phyloP scores from a whole-genome alignment of 2,797 vertebrate species.

The Micromesistius poutassou region DNA sequence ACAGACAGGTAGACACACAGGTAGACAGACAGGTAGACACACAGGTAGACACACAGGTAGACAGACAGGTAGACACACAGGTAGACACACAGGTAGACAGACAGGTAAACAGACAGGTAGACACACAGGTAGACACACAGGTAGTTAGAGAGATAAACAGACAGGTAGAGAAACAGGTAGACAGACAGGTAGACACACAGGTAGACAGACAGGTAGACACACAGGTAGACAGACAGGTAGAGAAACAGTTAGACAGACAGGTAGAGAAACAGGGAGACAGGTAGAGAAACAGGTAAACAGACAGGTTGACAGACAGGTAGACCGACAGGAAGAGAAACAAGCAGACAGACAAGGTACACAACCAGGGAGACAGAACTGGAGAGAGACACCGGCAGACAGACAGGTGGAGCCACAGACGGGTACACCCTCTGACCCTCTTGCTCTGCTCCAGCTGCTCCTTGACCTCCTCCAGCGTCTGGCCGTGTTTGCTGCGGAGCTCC shows the following conservation, averaged over 20 bases:
- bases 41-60: neutral
- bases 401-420: neutral
- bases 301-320: neutral
- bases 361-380: neutral
- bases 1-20: no score
- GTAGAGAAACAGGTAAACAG: neutral
- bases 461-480: slow-evolving; percentile 86
- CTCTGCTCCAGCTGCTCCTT: slow-evolving; percentile 90
- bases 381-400: neutral
- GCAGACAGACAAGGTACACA: neutral
- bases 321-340: no score
- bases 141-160: neutral
- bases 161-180: neutral
- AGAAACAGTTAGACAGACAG: no score
- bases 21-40: neutral
- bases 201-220: neutral
- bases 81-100: neutral
- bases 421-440: slow-evolving; percentile 77
- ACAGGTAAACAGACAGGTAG: no score
- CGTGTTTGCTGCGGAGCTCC: slow-evolving; percentile 92
- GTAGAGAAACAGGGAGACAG: neutral
- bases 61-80: neutral
- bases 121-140: no score
- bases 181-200: neutral
- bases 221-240: no score